Evolutionary conservation across 2,113 vertebrate genomes (phyloP), one percentile per base, ranked within the genome.

Genomic region (Muntiacus muntjak): DNA sequence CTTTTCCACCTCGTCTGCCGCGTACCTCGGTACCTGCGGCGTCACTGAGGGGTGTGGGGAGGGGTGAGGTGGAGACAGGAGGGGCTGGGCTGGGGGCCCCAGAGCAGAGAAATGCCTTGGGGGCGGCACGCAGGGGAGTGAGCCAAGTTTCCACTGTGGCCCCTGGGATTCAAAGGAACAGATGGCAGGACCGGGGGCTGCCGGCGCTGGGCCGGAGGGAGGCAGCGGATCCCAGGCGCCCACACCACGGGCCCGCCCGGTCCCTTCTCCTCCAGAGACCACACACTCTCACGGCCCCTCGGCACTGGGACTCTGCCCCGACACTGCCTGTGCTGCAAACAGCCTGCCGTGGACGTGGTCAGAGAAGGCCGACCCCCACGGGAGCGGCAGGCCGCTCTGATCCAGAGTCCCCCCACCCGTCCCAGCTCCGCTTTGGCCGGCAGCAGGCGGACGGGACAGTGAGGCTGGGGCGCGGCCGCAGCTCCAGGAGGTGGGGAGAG

Each of bases 361-460:
- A 55, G 71, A 57, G 88, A 43, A 57, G 7, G n/a, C 28, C 1
- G 47, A 57, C 43, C 25, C 47, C 54, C 55, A n/a, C 9, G 26
- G 26, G 3, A 47, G 47, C 15, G 0, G 17, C 0, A 1, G 76
- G 21, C 52, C 52, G 30, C 12, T 13, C 9, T 33, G 36, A 40
- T 26, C n/a, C 60, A 25, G 14, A 79, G 81, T 28, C 54, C 71
- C 9, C 8, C 33, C 4, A 19, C 50, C 33, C n/a, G 91, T 36
- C 36, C 28, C 47, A 52, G 79, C 79, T n/a, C 79, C n/a, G 14
- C 76, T 43, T 14, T 33, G 33, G 71, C 71, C 11, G 0, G 5
- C 11, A 6, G 71, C 36, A 12, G 40, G 71, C 2, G 0, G n/a
- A 13, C 0, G 0, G 71, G 71, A 43, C 71, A 40, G 40, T 26